A percentile compares a stretch with the other conserved stretches of the same genome.
phyloP scores from a whole-genome alignment of 2,113 vertebrate species.

The Ictalurus furcatus region DNA sequence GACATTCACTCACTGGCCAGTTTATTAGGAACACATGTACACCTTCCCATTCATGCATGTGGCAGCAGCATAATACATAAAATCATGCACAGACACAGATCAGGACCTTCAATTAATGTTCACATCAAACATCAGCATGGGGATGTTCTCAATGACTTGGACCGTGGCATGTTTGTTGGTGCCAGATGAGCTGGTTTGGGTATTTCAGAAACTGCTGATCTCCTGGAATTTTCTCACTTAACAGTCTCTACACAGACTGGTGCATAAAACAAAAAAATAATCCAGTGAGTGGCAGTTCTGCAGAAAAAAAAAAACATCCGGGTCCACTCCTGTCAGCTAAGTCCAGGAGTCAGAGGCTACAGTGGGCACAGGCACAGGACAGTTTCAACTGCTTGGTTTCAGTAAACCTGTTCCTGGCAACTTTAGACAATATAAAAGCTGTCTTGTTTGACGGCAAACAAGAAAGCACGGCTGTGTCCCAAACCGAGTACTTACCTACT shows the following conservation, averaged over 20 bases:
- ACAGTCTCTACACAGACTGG: background rate
- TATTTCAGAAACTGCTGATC: background rate
- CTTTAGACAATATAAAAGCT: background rate
- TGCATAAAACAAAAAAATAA: background rate
- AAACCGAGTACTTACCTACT: too few relatives aligned
- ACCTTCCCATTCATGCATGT: background rate
- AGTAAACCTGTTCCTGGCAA: background rate
- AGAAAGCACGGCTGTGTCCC: too few relatives aligned
- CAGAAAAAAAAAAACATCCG: background rate
- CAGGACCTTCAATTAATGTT: background rate
- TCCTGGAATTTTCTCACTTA: background rate
- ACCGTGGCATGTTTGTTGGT: background rate
- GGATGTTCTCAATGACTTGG: background rate
- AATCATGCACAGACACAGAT: background rate
- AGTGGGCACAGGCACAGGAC: background rate
- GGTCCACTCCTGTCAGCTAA: background rate
- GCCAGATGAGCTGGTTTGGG: background rate
- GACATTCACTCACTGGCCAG: background rate
- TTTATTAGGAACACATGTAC: slow-evolving; percentile 1
- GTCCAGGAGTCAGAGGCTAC: background rate
- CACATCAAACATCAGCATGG: background rate
- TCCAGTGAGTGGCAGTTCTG: background rate
- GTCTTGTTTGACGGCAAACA: too few relatives aligned
- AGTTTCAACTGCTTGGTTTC: background rate
- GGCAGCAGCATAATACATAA: background rate